Conservation (phyloP, 2,888 invertebrate genomes). For the Agrochola lota region DNA sequence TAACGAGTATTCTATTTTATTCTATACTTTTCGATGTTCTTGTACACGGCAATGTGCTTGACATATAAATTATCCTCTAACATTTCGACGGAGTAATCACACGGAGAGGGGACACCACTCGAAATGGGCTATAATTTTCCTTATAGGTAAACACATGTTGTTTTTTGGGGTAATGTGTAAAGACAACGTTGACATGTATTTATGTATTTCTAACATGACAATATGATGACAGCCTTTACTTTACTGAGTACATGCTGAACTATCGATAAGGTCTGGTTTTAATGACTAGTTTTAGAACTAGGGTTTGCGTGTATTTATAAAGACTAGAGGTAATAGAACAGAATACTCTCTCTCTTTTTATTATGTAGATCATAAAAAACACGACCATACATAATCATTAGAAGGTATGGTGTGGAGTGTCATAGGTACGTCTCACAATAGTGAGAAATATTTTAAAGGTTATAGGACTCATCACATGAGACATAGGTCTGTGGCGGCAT, state of each 20-base stretch:
- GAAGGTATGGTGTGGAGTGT: too few relatives aligned
- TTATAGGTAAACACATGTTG: constrained; percentile 10
- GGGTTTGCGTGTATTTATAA: neutral
- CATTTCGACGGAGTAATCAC: constrained; percentile 28
- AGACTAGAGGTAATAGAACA: neutral
- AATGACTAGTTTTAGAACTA: neutral
- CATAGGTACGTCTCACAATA: neutral
- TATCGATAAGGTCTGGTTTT: constrained; percentile 4
- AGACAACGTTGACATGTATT: neutral
- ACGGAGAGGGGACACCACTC: constrained; percentile 8
- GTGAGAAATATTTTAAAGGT: neutral
- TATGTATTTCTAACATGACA: neutral
- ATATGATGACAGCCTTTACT: neutral
- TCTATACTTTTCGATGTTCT: neutral
- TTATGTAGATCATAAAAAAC: neutral
- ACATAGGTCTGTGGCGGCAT: neutral
- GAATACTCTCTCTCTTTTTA: neutral
- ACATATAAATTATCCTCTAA: constrained; percentile 18
- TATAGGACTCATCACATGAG: neutral
- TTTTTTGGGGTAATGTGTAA: constrained; percentile 27
- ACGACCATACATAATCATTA: neutral
- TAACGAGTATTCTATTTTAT: neutral
- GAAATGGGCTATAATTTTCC: constrained; percentile 33
- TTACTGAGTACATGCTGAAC: neutral
- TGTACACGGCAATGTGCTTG: neutral